These are phyloP conservation scores for Argopecten irradians DNA, from an alignment of 1,140 invertebrate genomes.

Conservation along the genomic window DNA sequence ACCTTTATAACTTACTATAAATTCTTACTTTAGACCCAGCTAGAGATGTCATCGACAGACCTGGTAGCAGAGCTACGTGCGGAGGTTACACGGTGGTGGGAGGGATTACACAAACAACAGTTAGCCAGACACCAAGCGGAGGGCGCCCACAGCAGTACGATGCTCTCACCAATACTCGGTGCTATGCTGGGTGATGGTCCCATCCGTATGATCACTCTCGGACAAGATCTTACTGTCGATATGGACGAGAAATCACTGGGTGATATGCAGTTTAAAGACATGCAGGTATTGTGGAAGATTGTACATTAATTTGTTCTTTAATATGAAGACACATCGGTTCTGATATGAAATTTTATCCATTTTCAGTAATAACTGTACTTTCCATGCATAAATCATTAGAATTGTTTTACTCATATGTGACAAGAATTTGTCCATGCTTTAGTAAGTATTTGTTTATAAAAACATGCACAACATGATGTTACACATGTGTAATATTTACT, in stretches of 20 bases:
- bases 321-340: neutral
- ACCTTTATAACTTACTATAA: too few relatives aligned
- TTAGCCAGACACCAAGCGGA: slow-evolving; percentile 64
- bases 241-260: slow-evolving; percentile 92
- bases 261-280: slow-evolving; percentile 94
- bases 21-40: slow-evolving; percentile 77
- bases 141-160: slow-evolving; percentile 56
- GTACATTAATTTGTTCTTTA: neutral
- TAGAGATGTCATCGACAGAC: slow-evolving; percentile 85
- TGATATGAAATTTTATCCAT: neutral
- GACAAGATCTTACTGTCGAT: slow-evolving; percentile 94
- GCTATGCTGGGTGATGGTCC: slow-evolving; percentile 85
- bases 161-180: slow-evolving; percentile 75
- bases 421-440: neutral
- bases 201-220: slow-evolving; percentile 93
- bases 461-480: too few relatives aligned
- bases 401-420: neutral
- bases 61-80: slow-evolving; percentile 93
- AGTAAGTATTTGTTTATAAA: too few relatives aligned
- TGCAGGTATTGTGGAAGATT: slow-evolving; percentile 79
- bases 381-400: neutral
- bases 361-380: neutral
- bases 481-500: too few relatives aligned
- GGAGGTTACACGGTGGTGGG: slow-evolving; percentile 96
- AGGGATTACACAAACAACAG: slow-evolving; percentile 79